Percentiles rank a stretch among this genome's conserved stretches.
Conservation (phyloP, 2,888 invertebrate species). For the Melieria picta region DNA sequence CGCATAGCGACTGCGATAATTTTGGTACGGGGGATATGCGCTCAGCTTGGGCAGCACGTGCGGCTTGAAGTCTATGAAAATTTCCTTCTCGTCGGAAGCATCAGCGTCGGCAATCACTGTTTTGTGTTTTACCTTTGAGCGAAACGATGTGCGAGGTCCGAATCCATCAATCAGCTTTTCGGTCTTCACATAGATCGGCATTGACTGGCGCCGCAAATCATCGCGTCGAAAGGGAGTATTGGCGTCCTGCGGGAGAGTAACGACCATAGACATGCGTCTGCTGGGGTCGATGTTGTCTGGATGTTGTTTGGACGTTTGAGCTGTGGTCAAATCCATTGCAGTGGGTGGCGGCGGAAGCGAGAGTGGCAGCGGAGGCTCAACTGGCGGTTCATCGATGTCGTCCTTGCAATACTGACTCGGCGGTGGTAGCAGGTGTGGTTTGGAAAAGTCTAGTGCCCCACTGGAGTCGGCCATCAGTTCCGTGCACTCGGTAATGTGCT, state of each 20-base stretch:
- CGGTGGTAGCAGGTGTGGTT: conserved; percentile 52
- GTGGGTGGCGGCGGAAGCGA: no score
- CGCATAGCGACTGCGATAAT: conserved; percentile 45
- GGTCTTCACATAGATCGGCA: conserved; percentile 58
- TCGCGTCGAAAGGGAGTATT: conserved; percentile 56
- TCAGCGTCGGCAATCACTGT: conserved; percentile 34
- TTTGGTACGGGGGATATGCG: conserved; percentile 36
- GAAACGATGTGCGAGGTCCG: conserved; percentile 52
- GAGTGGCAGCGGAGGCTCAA: conserved; percentile 10
- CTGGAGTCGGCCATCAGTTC: conserved; percentile 57
- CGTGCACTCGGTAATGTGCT: conserved; percentile 63
- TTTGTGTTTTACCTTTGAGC: conserved; percentile 42
- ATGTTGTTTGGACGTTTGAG: conserved; percentile 45
- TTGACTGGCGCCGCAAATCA: conserved; percentile 58
- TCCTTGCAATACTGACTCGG: conserved; percentile 56
- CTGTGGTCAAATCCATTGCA: no score
- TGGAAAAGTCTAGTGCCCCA: conserved; percentile 52
- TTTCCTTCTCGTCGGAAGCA: conserved; percentile 75
- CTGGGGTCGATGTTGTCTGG: conserved; percentile 41
- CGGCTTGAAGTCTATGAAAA: conserved; percentile 89
- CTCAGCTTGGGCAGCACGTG: conserved; percentile 71
- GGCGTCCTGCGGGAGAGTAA: conserved; percentile 38
- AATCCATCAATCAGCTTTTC: conserved; percentile 58
- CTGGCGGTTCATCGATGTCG: conserved; percentile 44
- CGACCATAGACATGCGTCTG: conserved; percentile 57